phyloP scores from a whole-genome alignment of 2,797 vertebrate species.

The Gallinago stenura region DNA sequence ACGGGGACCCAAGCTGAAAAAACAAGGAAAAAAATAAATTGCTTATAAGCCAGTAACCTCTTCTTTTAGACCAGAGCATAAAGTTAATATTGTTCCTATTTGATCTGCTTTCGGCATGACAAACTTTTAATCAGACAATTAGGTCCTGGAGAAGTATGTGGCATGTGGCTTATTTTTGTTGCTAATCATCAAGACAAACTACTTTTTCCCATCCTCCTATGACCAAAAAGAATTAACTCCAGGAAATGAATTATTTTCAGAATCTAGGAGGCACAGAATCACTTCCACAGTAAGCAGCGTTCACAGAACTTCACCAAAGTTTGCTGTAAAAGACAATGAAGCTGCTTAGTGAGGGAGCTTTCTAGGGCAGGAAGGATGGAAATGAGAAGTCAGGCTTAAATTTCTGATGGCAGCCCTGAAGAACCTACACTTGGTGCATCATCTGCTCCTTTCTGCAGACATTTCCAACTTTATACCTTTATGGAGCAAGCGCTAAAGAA shows the following conservation, averaged over 20 bases:
- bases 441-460: background rate
- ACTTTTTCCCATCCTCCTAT: background rate
- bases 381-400: background rate
- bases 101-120: conserved; percentile 2
- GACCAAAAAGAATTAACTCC: background rate
- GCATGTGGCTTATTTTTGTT: background rate
- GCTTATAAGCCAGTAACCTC: background rate
- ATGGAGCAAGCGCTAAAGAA: background rate
- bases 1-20: conserved; percentile 35
- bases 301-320: background rate
- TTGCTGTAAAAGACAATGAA: background rate
- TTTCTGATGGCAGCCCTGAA: background rate
- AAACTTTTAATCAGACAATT: background rate
- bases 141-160: background rate
- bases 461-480: background rate
- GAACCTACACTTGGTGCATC: background rate
- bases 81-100: background rate
- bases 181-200: background rate
- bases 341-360: background rate
- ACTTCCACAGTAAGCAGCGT: background rate
- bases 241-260: background rate
- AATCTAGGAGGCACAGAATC: background rate
- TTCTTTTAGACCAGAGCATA: background rate
- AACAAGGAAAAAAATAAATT: conserved; percentile 46
- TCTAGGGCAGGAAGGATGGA: background rate